phyloP scores from a whole-genome alignment of 2,113 vertebrate species.

The Chelonoidis abingdonii region DNA sequence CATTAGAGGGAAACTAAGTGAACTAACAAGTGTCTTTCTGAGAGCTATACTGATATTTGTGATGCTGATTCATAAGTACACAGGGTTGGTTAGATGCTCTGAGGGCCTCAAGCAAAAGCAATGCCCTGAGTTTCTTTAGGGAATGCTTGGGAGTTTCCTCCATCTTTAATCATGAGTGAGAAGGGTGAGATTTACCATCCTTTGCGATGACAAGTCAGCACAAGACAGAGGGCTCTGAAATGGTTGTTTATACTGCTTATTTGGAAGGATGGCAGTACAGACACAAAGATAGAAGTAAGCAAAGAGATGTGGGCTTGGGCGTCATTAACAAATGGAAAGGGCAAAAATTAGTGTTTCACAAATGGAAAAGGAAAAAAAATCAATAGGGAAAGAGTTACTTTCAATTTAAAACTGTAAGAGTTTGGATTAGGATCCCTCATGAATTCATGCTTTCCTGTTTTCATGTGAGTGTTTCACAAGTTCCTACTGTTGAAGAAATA shows the following conservation, averaged over 20 bases:
- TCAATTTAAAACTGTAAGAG: constrained; percentile 53
- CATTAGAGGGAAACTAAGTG: rapidly evolving
- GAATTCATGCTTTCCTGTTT: constrained; percentile 66
- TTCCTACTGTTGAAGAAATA: constrained; percentile 55
- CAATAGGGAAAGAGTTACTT: constrained; percentile 69
- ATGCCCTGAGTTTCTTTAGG: not conserved
- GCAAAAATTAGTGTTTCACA: constrained; percentile 66
- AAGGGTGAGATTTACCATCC: not conserved
- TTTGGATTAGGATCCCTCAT: constrained; percentile 2
- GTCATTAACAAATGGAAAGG: constrained; percentile 34
- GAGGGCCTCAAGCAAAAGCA: not conserved
- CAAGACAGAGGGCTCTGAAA: not conserved
- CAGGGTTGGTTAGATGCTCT: not conserved
- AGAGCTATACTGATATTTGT: not conserved
- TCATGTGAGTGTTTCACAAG: constrained; percentile 59
- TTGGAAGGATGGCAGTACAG: constrained; percentile 34
- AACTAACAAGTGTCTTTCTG: not conserved
- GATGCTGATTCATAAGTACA: rapidly evolving
- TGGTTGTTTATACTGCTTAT: constrained; percentile 26
- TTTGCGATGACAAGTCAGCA: not conserved
- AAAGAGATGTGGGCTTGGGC: constrained; percentile 39
- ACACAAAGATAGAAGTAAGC: constrained; percentile 59
- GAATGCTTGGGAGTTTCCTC: not conserved
- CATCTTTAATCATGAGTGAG: not conserved
- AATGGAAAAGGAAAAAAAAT: constrained; percentile 68